These are phyloP conservation scores for Andrena hattorfiana DNA, from an alignment of 2,888 invertebrate genomes.

Conservation along the genomic window DNA sequence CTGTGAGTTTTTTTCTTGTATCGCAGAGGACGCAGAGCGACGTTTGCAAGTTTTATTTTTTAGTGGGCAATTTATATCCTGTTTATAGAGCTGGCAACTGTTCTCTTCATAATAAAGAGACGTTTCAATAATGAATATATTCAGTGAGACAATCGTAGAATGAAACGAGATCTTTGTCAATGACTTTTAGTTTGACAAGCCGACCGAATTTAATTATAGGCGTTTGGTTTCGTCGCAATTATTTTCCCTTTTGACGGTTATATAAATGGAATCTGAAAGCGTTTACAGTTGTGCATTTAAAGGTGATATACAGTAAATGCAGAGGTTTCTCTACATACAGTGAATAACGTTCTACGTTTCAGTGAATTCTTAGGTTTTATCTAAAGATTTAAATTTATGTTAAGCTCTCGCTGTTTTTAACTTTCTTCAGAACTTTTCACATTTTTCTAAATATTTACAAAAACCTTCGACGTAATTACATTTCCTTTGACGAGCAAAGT, in stretches of 20 bases:
- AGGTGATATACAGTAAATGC: not conserved
- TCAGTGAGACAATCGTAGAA: not conserved
- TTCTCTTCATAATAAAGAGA: not conserved
- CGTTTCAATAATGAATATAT: not conserved
- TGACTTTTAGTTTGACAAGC: too few species aligned
- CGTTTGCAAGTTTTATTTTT: not conserved
- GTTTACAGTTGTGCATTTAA: not conserved
- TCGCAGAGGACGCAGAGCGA: too few species aligned
- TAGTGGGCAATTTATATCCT: not conserved
- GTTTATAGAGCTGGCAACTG: not conserved
- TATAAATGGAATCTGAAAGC: not conserved
- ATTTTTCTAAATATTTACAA: not conserved
- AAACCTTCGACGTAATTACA: not conserved
- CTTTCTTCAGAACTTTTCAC: not conserved
- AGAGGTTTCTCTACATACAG: too few species aligned
- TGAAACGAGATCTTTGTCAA: not conserved
- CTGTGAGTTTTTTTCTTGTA: too few species aligned
- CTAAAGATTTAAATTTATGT: not conserved
- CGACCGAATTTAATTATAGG: too few species aligned
- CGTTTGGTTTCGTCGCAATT: not conserved
- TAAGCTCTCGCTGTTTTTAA: not conserved
- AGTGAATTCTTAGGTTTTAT: not conserved
- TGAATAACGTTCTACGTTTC: not conserved
- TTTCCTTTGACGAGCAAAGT: constrained; percentile 9
- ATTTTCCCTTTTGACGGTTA: not conserved